phyloP scores from a whole-genome alignment of 2,113 vertebrate species.

The Sialia sialis region DNA sequence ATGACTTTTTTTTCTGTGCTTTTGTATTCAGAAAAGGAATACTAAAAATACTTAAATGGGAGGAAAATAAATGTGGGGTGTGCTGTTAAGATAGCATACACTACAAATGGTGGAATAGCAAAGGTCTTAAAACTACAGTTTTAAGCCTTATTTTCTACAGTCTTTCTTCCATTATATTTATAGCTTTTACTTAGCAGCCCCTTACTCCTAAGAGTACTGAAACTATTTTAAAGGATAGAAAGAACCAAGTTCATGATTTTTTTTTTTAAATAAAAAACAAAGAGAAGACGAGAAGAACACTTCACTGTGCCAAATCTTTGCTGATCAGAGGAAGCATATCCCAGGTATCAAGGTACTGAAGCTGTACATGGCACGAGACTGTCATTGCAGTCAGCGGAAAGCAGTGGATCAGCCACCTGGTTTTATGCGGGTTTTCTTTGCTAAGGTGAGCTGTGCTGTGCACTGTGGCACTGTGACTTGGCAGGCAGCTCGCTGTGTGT shows the following conservation, averaged over 20 bases:
- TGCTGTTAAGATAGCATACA: background rate
- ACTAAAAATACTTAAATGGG: background rate
- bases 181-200: background rate
- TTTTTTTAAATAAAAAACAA: background rate
- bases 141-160: background rate
- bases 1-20: background rate
- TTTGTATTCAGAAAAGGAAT: background rate
- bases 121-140: background rate
- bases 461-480: accelerated
- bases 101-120: background rate
- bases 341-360: background rate
- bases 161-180: background rate
- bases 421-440: background rate
- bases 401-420: background rate
- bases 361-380: accelerated
- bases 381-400: background rate
- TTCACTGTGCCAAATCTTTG: background rate
- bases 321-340: background rate
- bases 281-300: background rate
- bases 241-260: background rate
- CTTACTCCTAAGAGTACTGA: background rate
- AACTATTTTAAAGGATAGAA: background rate
- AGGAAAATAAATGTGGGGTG: background rate
- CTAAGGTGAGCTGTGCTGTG: background rate
- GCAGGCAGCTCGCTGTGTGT: background rate